A percentile compares a stretch with the other conserved stretches of the same genome.
Evolutionary conservation across 2,888 invertebrate genomes (phyloP).

Genomic region (Allacma fusca): DNA sequence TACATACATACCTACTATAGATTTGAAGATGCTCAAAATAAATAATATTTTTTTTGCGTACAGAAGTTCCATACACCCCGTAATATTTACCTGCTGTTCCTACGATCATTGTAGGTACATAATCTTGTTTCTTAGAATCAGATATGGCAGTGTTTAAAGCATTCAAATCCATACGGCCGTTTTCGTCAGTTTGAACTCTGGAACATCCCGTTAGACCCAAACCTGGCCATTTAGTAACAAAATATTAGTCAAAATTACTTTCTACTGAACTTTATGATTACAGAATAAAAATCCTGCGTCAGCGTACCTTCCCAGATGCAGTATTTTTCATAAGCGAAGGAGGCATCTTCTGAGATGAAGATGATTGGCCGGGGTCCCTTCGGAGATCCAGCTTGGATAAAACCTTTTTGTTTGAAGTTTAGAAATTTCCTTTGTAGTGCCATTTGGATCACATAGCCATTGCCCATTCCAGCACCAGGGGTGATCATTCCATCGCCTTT

Average conservation of each 20-base stretch:
- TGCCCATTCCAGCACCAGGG: conserved; percentile 14
- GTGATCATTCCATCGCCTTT: conserved; percentile 25
- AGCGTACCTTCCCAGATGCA: conserved; percentile 19
- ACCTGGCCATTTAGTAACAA: no score
- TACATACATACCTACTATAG: no score
- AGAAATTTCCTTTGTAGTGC: conserved; percentile 28
- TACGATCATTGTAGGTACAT: conserved; percentile 25
- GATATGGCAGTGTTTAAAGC: no score
- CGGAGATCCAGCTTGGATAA: background rate
- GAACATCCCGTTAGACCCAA: no score
- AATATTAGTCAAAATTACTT: no score
- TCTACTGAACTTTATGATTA: no score
- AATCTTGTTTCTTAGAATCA: conserved; percentile 4
- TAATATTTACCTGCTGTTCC: conserved; percentile 29
- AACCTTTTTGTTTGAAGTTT: background rate
- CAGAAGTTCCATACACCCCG: background rate
- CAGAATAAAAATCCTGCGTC: background rate
- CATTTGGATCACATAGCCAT: conserved; percentile 22
- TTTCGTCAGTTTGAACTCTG: no score
- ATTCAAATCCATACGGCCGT: no score
- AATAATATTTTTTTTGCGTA: background rate
- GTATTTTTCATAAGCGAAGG: conserved; percentile 14
- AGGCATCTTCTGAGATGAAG: conserved; percentile 16
- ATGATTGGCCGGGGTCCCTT: background rate
- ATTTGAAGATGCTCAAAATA: no score